phyloP scores from a whole-genome alignment of 2,797 vertebrate species.

The Okamejei kenojei region DNA sequence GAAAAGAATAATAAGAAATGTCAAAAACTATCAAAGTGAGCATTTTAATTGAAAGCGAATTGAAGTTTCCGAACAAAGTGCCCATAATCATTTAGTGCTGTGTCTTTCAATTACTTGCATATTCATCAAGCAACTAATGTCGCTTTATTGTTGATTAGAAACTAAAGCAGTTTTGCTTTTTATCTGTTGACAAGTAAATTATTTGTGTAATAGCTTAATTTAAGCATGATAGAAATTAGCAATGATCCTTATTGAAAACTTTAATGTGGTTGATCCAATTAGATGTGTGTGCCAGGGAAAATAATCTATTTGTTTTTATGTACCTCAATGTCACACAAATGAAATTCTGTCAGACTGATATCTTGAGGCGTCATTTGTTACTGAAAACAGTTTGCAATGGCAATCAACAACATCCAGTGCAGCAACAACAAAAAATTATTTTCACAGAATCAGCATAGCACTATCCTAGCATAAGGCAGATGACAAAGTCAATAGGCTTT shows the following conservation, averaged over 20 bases:
- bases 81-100: slow-evolving; percentile 14
- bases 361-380: slow-evolving; percentile 4
- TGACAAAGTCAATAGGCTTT: not conserved
- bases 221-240: slow-evolving; percentile 20
- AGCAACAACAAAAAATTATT: not conserved
- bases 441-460: not conserved
- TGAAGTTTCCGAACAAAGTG: not conserved
- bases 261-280: slow-evolving; percentile 15
- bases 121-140: slow-evolving; percentile 21
- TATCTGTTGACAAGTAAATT: slow-evolving; percentile 32
- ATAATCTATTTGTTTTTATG: slow-evolving; percentile 23
- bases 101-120: slow-evolving; percentile 16
- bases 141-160: slow-evolving; percentile 26
- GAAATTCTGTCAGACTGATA: slow-evolving; percentile 33
- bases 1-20: not conserved
- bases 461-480: not conserved
- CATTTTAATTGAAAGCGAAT: slow-evolving; percentile 11
- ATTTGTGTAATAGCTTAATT: slow-evolving; percentile 11
- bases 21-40: slow-evolving; percentile 20
- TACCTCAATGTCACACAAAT: slow-evolving; percentile 23
- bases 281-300: not conserved
- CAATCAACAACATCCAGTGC: not conserved
- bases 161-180: slow-evolving; percentile 15
- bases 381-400: not conserved
- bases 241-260: slow-evolving; percentile 26